Evolutionary conservation across 2,888 invertebrate species (phyloP).

Genomic region (Cerastoderma edule): DNA sequence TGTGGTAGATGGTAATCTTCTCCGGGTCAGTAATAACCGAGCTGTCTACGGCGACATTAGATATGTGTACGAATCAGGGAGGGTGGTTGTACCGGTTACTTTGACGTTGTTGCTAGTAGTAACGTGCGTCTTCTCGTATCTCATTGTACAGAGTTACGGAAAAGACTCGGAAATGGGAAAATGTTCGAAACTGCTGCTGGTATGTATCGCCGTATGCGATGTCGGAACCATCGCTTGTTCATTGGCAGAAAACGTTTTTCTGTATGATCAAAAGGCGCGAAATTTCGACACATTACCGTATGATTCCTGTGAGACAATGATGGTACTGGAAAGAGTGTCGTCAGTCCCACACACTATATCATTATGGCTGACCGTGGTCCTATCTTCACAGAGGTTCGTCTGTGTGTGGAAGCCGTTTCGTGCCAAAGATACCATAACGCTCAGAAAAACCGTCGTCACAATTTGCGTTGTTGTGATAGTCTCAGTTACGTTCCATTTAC

Average conservation of each 20-base stretch:
- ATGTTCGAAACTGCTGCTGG: conserved; percentile 4
- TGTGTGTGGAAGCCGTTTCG: conserved; percentile 7
- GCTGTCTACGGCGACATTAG: not conserved
- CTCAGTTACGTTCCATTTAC: not conserved
- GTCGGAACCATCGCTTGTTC: conserved; percentile 3
- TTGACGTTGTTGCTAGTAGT: not conserved
- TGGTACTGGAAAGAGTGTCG: not conserved
- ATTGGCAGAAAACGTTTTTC: conserved; percentile 6
- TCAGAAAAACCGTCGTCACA: not conserved
- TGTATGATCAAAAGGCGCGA: not conserved
- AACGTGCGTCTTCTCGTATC: not conserved
- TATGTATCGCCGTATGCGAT: conserved; percentile 1
- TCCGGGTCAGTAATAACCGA: not conserved
- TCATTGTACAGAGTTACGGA: not conserved
- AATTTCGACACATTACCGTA: conserved; percentile 7
- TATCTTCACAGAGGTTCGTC: not conserved
- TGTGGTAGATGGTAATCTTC: not conserved
- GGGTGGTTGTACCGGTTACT: not conserved
- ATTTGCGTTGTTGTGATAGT: not conserved
- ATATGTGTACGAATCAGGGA: not conserved
- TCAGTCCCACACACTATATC: conserved; percentile 17
- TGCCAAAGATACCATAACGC: not conserved
- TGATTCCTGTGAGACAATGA: not conserved
- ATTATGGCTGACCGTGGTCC: conserved; percentile 2
- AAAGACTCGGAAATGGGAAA: conserved; percentile 14